A percentile compares a stretch with the other conserved stretches of the same genome.
Evolutionary conservation across 1,140 invertebrate genomes (phyloP).

Genomic region (Diorhabda sublineata): DNA sequence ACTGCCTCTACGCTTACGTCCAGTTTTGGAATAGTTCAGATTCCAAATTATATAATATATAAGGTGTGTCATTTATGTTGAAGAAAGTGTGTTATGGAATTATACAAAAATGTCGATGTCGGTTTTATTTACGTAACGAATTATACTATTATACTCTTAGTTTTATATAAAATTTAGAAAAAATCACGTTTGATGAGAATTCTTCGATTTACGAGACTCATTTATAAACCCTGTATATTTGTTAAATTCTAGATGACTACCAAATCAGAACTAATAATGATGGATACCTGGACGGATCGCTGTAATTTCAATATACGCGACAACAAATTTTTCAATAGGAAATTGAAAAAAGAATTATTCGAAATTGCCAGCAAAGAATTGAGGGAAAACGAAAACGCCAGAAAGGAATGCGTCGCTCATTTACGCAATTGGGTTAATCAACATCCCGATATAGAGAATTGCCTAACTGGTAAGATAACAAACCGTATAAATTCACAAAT

Average conservation of each 20-base stretch:
- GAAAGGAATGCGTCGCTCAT: conserved; percentile 58
- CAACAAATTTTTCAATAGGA: not conserved
- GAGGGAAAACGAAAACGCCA: conserved; percentile 57
- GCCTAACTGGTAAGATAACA: conserved; percentile 54
- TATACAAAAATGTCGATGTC: too few species aligned
- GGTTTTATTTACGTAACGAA: too few species aligned
- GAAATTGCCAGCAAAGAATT: conserved; percentile 59
- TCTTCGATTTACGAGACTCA: not conserved
- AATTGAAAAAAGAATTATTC: conserved; percentile 35
- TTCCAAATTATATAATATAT: too few species aligned
- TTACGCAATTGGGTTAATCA: conserved; percentile 65
- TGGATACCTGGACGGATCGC: not conserved
- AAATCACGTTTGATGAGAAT: not conserved
- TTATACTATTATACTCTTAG: too few species aligned
- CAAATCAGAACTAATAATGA: not conserved
- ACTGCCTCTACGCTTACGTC: too few species aligned
- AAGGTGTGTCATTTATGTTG: too few species aligned
- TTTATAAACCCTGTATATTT: conserved; percentile 24
- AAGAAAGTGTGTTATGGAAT: too few species aligned
- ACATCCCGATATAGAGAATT: conserved; percentile 62
- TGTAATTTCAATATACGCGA: too few species aligned
- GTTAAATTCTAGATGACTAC: not conserved
- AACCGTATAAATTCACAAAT: not conserved
- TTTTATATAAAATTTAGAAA: not conserved
- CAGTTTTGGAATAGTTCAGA: too few species aligned